Percentiles rank a stretch among this genome's conserved stretches.
These are phyloP conservation scores for Choloepus didactylus DNA, from an alignment of 2,797 vertebrate genomes.

Conservation along the genomic window DNA sequence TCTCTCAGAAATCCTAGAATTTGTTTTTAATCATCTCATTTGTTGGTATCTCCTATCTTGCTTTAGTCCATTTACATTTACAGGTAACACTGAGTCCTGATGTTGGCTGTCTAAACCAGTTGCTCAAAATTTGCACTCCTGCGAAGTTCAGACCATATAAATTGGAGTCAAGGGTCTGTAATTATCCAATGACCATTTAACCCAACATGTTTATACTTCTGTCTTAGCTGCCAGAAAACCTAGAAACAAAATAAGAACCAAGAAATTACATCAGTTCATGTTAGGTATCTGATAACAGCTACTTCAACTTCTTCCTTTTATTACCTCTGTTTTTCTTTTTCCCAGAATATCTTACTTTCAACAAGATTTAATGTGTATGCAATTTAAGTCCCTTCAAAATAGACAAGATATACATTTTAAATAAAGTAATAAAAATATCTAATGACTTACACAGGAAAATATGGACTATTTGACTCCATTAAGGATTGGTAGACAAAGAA, in stretches of 20 bases:
- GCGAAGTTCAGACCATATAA: constrained; percentile 18
- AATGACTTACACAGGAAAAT: neutral
- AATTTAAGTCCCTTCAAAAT: constrained; percentile 29
- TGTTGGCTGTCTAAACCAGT: neutral
- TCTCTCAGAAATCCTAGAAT: neutral
- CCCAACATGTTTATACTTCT: neutral
- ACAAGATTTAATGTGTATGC: neutral
- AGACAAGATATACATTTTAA: neutral
- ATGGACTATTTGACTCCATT: too few relatives aligned
- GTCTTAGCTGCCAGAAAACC: neutral
- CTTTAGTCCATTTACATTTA: neutral
- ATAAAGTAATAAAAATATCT: neutral
- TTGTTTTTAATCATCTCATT: neutral
- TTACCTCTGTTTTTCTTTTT: neutral
- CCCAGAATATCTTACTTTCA: neutral
- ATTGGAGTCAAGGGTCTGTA: constrained; percentile 57
- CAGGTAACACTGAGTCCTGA: neutral
- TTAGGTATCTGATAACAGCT: neutral
- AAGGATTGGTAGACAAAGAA: neutral
- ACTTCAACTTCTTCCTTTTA: neutral
- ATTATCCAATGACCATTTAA: constrained; percentile 44
- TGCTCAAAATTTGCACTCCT: constrained; percentile 40
- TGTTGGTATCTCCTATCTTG: neutral
- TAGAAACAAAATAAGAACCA: neutral
- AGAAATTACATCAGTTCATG: neutral